Evolutionary conservation across 2,888 invertebrate species (phyloP), one percentile per base, ranked within the genome.

Genomic region (Euplexia lucipara): DNA sequence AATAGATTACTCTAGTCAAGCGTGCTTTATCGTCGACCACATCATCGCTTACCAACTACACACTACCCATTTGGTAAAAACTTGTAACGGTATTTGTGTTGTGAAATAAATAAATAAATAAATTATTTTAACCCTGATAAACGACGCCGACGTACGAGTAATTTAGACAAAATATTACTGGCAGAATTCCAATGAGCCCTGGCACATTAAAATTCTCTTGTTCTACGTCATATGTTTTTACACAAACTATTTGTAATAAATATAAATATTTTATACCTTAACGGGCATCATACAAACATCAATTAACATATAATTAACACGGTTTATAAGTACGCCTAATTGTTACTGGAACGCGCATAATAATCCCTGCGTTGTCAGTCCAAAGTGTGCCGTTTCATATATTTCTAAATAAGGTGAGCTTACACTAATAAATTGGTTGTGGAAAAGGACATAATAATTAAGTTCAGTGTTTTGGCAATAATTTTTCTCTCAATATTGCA

Each of bases 311-410:
- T 30, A 61, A 30, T 44, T 10, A 18, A 39, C 5, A 9, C 10
- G 12, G 32, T 47, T 20, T 69, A 70, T 70, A 65, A 14, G 69
- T 8, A 70, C 1, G 8, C 20, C 10, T 45, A 20, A 26, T 41
- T 10, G 35, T 20, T 20, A 16, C n/a, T 44, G 4, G 26, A 18
- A 26, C 26, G 9, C 22, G 42, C 42, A 44, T 60, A 60, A n/a
- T 42, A 34, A 26, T 5, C 5, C 26, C 26, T 42, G 26, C 1
- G n/a, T 35, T 12, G 4, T 30, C 26, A 12, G 26, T 26, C n/a
- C 20, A 12, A 61, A 61, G 62, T 18, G 60, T 30, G 62, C 10
- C 62, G 32, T 61, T 61, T 18, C 4, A 42, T 18, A 61, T n/a
- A 44, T 34, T 1, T 59, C 37, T 26, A 34, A 18, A 10, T 20